A percentile compares a stretch with the other conserved stretches of the same genome.
phyloP scores from a whole-genome alignment of 2,113 vertebrate genomes.

The Hassar affinis region DNA sequence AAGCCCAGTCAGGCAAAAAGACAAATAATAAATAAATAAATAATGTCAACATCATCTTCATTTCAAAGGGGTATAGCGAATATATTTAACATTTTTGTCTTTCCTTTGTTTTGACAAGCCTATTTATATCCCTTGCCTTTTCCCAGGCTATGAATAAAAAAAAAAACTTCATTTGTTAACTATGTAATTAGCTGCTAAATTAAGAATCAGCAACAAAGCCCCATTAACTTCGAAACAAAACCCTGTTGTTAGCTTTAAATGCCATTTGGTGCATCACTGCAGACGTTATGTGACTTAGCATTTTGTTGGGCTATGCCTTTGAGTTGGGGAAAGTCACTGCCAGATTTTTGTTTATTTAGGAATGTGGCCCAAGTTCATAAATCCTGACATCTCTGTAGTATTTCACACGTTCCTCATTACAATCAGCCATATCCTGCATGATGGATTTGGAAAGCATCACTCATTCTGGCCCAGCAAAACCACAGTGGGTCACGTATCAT shows the following conservation, averaged over 20 bases:
- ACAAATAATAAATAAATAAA: no score
- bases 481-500: slow-evolving; percentile 65
- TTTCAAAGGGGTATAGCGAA: not conserved
- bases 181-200: slow-evolving; percentile 43
- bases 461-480: slow-evolving; percentile 59
- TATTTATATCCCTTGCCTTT: not conserved
- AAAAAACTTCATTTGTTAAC: slow-evolving; percentile 27
- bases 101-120: slow-evolving; percentile 14
- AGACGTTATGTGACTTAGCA: slow-evolving; percentile 13
- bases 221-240: slow-evolving; percentile 25
- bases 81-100: not conserved
- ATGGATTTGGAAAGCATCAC: slow-evolving; percentile 58
- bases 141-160: slow-evolving; percentile 32
- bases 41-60: no score
- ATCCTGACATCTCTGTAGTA: slow-evolving; percentile 55
- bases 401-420: slow-evolving; percentile 65
- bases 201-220: slow-evolving; percentile 26
- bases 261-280: not conserved
- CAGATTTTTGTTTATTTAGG: slow-evolving; percentile 43
- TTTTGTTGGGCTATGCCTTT: slow-evolving; percentile 16
- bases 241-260: slow-evolving; percentile 9
- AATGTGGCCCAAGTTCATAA: slow-evolving; percentile 42
- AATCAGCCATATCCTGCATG: slow-evolving; percentile 52
- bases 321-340: slow-evolving; percentile 52
- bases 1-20: no score